Conservation (phyloP, 2,113 vertebrate genomes). For the Cettia cetti region DNA sequence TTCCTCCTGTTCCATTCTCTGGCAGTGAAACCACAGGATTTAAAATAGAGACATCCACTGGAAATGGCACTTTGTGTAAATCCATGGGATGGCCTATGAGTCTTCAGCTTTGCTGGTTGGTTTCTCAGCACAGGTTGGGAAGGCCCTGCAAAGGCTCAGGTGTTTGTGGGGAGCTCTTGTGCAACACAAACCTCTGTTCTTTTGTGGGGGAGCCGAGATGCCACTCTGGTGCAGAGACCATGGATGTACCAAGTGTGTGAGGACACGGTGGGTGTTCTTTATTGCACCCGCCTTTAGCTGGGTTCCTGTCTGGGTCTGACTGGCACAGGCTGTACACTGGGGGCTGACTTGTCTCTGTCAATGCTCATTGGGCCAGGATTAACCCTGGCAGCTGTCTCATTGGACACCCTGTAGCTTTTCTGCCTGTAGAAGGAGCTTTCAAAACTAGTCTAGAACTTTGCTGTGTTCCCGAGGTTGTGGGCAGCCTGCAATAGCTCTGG, state of each 20-base stretch:
- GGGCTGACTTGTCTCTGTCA: fast-evolving
- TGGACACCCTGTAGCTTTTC: not conserved
- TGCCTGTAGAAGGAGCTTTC: not conserved
- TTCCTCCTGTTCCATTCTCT: not conserved
- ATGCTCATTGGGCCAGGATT: not conserved
- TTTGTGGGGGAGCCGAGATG: fast-evolving
- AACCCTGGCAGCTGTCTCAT: fast-evolving
- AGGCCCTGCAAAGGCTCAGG: not conserved
- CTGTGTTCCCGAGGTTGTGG: not conserved
- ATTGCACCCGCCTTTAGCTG: not conserved
- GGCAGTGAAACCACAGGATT: not conserved
- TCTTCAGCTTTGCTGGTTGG: not conserved
- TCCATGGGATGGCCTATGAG: not conserved
- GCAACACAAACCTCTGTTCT: not conserved
- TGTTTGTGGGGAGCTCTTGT: not conserved
- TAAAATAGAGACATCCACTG: not conserved
- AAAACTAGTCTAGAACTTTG: not conserved
- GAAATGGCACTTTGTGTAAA: not conserved
- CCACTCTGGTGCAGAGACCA: not conserved
- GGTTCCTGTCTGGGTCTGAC: not conserved
- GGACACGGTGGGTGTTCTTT: fast-evolving
- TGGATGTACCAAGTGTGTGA: fast-evolving
- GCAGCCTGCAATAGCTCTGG: not conserved
- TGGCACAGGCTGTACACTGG: not conserved
- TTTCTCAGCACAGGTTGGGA: not conserved